These are phyloP conservation scores for Xanthia icteritia DNA, from an alignment of 2,888 invertebrate genomes.

Conservation along the genomic window DNA sequence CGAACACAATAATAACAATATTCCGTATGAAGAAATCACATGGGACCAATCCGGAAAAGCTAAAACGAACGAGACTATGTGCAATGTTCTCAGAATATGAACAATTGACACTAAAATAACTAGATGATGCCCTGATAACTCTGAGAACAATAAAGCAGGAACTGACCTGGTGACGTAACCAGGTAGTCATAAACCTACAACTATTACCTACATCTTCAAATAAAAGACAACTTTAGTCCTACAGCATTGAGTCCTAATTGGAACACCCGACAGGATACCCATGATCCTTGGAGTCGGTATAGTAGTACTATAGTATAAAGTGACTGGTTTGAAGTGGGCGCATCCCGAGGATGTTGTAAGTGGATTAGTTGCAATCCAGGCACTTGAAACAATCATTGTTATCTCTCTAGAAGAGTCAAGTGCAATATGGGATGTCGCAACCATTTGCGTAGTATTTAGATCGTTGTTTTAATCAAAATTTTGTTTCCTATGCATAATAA, in stretches of 20 bases:
- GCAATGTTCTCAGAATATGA: slow-evolving; percentile 31
- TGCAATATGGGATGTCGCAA: slow-evolving; percentile 11
- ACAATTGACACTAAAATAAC: slow-evolving; percentile 46
- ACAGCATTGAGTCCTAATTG: slow-evolving; percentile 23
- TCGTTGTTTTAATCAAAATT: background rate
- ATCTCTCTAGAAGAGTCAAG: slow-evolving; percentile 35
- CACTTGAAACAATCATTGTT: slow-evolving; percentile 56
- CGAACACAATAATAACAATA: background rate
- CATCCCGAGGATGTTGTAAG: slow-evolving; percentile 65
- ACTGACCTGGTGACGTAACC: slow-evolving; percentile 52
- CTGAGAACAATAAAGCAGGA: slow-evolving; percentile 55
- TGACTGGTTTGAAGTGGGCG: slow-evolving; percentile 51
- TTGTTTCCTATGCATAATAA: background rate
- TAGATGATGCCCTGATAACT: slow-evolving; percentile 47
- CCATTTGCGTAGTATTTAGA: background rate
- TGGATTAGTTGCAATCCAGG: slow-evolving; percentile 48
- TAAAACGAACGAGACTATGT: background rate
- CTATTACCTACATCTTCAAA: slow-evolving; percentile 7
- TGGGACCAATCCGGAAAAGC: slow-evolving; percentile 1
- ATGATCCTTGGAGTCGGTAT: slow-evolving; percentile 11
- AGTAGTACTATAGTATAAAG: slow-evolving; percentile 7
- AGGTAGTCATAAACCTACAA: slow-evolving; percentile 34
- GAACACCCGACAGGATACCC: slow-evolving; percentile 2
- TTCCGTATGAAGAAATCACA: slow-evolving; percentile 6
- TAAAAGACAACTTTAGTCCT: slow-evolving; percentile 25